Evolutionary conservation across 2,888 invertebrate genomes (phyloP).

Genomic region (Hyppa rectilinea): DNA sequence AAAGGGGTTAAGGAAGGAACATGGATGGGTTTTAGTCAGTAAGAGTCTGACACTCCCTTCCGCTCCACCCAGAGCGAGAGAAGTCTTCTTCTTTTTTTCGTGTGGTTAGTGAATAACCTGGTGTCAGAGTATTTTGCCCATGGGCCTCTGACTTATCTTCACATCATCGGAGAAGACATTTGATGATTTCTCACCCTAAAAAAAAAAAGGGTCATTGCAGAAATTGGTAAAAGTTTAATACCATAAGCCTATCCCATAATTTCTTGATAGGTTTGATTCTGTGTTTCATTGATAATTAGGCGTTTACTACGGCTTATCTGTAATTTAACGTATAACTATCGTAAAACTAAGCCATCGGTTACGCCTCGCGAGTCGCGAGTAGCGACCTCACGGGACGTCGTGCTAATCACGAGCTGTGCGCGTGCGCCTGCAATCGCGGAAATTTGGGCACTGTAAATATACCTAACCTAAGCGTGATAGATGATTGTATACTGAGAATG

Average conservation of each 20-base stretch:
- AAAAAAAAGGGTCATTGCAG: too few species aligned
- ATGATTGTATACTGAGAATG: neutral
- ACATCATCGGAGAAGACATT: too few species aligned
- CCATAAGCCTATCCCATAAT: neutral
- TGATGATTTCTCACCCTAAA: too few species aligned
- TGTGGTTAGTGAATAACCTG: too few species aligned
- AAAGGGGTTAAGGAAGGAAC: too few species aligned
- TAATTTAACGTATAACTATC: neutral
- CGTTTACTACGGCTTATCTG: neutral
- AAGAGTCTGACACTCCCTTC: too few species aligned
- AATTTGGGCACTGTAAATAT: slow-evolving; percentile 32
- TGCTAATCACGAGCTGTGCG: slow-evolving; percentile 38
- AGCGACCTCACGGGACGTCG: slow-evolving; percentile 17
- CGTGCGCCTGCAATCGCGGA: slow-evolving; percentile 41
- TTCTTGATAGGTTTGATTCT: neutral
- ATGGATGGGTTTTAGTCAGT: too few species aligned
- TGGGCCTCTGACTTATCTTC: too few species aligned
- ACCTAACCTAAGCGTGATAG: slow-evolving; percentile 1
- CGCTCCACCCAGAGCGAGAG: too few species aligned
- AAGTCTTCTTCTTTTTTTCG: too few species aligned
- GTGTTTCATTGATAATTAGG: neutral
- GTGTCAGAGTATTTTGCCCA: too few species aligned
- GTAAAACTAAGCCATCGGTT: slow-evolving; percentile 16
- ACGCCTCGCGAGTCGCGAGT: slow-evolving; percentile 1
- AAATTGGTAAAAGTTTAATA: neutral